A percentile compares a stretch with the other conserved stretches of the same genome.
Conservation (phyloP, 2,888 invertebrate species). For the Pristionchus maxplancki region DNA sequence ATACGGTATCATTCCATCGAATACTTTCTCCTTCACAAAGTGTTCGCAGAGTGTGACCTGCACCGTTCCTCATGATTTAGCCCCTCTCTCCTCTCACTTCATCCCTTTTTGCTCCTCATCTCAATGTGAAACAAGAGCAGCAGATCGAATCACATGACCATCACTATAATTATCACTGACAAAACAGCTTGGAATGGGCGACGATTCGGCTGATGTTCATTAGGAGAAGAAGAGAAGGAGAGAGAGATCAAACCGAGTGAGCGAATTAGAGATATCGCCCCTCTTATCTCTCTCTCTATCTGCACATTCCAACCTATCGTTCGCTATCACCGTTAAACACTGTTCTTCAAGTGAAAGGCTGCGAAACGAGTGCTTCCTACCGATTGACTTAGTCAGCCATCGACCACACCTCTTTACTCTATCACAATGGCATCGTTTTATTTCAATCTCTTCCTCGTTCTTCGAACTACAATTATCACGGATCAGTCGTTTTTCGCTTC, state of each 20-base stretch:
- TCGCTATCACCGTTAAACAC: neutral
- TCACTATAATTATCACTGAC: slow-evolving; percentile 9
- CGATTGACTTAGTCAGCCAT: neutral
- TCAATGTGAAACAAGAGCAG: slow-evolving; percentile 14
- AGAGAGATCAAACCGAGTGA: slow-evolving; percentile 33
- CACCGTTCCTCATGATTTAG: slow-evolving; percentile 2
- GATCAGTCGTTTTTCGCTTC: slow-evolving; percentile 1
- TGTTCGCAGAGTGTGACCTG: neutral
- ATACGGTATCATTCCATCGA: neutral
- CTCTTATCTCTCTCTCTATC: neutral
- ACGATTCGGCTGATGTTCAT: slow-evolving; percentile 15
- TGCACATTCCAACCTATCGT: slow-evolving; percentile 35
- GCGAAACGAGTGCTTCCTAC: slow-evolving; percentile 22
- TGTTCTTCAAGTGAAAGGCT: neutral
- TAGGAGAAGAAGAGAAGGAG: neutral
- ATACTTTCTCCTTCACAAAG: neutral
- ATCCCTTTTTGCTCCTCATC: neutral
- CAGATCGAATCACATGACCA: slow-evolving; percentile 27
- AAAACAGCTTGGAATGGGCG: slow-evolving; percentile 46
- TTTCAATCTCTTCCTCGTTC: neutral
- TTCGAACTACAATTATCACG: neutral
- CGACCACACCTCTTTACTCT: neutral
- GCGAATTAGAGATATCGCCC: neutral
- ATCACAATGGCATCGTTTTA: neutral
- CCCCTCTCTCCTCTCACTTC: neutral